Conservation (phyloP, 2,113 vertebrate genomes). For the Numenius arquata region DNA sequence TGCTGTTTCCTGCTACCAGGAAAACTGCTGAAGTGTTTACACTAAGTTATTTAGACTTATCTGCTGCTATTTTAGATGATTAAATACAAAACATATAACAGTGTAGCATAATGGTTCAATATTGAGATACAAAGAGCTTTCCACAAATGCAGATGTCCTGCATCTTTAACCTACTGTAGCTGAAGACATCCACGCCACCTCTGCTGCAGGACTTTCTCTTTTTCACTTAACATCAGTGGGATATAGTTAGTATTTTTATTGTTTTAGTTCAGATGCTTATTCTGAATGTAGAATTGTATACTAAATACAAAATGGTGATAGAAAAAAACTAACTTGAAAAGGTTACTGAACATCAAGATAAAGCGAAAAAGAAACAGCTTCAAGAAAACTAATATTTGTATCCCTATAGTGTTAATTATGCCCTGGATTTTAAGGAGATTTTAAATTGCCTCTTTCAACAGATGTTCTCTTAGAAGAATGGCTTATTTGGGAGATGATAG, state of each 20-base stretch:
- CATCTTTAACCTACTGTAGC: not conserved
- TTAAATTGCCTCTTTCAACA: slow-evolving; percentile 75
- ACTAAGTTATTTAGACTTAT: not conserved
- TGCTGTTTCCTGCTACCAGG: not conserved
- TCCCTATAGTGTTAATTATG: slow-evolving; percentile 75
- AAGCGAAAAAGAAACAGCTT: slow-evolving; percentile 65
- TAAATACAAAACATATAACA: not conserved
- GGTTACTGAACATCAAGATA: slow-evolving; percentile 55
- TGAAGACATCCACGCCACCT: not conserved
- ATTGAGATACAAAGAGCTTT: not conserved
- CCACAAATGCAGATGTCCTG: not conserved
- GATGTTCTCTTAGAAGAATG: slow-evolving; percentile 73
- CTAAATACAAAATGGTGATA: not conserved
- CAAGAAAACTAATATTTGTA: slow-evolving; percentile 76
- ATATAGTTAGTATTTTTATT: not conserved
- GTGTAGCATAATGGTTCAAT: not conserved
- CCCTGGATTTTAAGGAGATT: slow-evolving; percentile 72
- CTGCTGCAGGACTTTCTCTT: not conserved
- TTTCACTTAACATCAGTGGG: not conserved
- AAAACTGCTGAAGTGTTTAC: not conserved
- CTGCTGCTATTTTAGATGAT: not conserved
- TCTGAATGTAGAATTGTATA: not conserved
- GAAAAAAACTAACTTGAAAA: slow-evolving; percentile 3
- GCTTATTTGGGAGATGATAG: slow-evolving; percentile 71
- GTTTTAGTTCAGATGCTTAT: not conserved